Percentiles rank a stretch among this genome's conserved stretches.
Conservation (phyloP, 2,113 vertebrate genomes). For the Semicossyphus pulcher region DNA sequence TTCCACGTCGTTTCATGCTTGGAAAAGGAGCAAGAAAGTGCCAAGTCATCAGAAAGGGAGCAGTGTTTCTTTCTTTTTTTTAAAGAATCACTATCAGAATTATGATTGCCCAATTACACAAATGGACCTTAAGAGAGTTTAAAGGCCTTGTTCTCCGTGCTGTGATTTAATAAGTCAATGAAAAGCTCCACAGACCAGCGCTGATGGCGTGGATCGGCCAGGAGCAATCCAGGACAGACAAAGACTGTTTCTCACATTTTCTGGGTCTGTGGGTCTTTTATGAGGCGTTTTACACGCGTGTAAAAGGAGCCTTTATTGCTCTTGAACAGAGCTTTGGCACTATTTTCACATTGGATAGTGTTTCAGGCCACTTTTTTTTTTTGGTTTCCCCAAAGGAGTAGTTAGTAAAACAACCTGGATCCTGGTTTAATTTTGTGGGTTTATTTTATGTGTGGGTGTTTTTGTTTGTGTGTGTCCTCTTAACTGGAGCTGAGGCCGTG, state of each 20-base stretch:
- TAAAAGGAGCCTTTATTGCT: constrained; percentile 63
- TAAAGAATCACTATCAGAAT: constrained; percentile 36
- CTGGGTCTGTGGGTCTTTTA: constrained; percentile 71
- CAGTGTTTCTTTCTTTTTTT: neutral
- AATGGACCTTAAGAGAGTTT: constrained; percentile 59
- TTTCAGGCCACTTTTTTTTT: constrained; percentile 12
- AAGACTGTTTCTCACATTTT: constrained; percentile 54
- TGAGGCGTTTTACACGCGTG: constrained; percentile 72
- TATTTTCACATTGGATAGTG: constrained; percentile 39
- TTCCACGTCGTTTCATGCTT: constrained; percentile 49
- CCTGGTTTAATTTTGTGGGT: constrained; percentile 1
- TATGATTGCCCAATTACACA: constrained; percentile 62
- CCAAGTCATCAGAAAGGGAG: constrained; percentile 37
- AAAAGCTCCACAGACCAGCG: constrained; percentile 54
- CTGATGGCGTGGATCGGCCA: constrained; percentile 43
- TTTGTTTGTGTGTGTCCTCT: neutral
- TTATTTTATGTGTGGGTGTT: neutral
- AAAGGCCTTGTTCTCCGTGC: constrained; percentile 51
- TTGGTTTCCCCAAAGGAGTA: constrained; percentile 12
- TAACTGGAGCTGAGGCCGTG: neutral
- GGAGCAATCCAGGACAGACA: constrained; percentile 46
- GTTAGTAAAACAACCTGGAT: constrained; percentile 27
- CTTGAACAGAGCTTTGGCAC: constrained; percentile 47
- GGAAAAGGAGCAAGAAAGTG: constrained; percentile 53
- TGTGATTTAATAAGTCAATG: constrained; percentile 63